Conservation (phyloP, 2,797 vertebrate species). For the Psittacula echo region DNA sequence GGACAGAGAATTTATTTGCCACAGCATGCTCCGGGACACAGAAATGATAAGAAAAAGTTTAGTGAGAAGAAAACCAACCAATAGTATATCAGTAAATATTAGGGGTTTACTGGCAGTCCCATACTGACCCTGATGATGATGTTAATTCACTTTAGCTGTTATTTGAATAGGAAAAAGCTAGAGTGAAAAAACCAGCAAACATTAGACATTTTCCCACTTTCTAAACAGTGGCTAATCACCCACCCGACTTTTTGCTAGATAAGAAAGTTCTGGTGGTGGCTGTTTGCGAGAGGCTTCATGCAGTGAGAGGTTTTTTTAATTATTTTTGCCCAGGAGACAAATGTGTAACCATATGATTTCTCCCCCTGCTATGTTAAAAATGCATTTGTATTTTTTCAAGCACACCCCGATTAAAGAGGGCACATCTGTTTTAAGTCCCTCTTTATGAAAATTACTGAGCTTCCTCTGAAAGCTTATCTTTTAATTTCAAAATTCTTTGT, state of each 20-base stretch:
- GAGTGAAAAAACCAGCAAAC: neutral
- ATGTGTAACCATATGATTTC: conserved; percentile 44
- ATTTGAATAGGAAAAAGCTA: neutral
- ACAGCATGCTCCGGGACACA: neutral
- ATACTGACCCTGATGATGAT: neutral
- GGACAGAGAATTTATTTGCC: neutral
- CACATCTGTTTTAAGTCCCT: conserved; percentile 81
- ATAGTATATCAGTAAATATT: neutral
- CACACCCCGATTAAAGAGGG: conserved; percentile 75
- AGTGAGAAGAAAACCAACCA: neutral
- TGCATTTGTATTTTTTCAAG: conserved; percentile 70
- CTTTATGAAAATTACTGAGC: conserved; percentile 78
- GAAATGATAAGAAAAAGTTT: neutral
- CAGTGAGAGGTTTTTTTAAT: conserved; percentile 3
- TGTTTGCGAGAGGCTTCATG: neutral
- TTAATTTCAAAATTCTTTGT: conserved; percentile 82
- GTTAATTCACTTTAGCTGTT: neutral
- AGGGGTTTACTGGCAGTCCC: neutral
- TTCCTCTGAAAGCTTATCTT: conserved; percentile 77
- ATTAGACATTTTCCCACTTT: neutral
- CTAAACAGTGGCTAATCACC: neutral
- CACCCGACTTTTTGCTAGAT: neutral
- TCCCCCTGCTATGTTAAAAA: conserved; percentile 75
- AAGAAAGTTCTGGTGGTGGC: conserved; percentile 32
- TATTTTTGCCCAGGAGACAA: conserved; percentile 65